These are phyloP conservation scores for Cydia amplana DNA, from an alignment of 1,140 invertebrate species.

Conservation along the genomic window DNA sequence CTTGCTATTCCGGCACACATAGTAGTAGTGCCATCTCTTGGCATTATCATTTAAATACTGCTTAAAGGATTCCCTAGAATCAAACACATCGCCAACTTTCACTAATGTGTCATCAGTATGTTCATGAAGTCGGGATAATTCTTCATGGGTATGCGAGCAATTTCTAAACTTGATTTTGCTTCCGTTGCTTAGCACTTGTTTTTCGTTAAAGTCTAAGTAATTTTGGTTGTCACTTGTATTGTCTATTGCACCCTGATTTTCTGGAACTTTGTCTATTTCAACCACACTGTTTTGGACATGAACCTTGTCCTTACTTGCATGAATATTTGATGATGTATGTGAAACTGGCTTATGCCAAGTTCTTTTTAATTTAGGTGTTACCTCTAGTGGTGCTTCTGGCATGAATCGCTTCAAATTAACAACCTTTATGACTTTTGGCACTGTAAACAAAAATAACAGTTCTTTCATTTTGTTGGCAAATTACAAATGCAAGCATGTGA, in stretches of 20 bases:
- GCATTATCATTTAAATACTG: slow-evolving; percentile 46
- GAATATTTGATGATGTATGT: background rate
- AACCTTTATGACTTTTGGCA: background rate
- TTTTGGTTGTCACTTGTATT: background rate
- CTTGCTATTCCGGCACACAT: slow-evolving; percentile 31
- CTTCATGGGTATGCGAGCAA: background rate
- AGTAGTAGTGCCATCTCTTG: slow-evolving; percentile 46
- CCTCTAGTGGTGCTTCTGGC: background rate
- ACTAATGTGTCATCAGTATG: slow-evolving; percentile 40
- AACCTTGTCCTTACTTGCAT: background rate
- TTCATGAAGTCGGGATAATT: background rate
- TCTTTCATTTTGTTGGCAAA: background rate
- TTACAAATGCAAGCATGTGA: background rate
- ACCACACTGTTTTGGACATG: background rate
- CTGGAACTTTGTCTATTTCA: background rate
- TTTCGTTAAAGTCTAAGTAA: background rate
- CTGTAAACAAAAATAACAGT: background rate
- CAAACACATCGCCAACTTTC: slow-evolving; percentile 46
- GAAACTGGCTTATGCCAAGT: background rate
- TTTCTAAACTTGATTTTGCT: slow-evolving; percentile 9
- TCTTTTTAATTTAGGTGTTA: background rate
- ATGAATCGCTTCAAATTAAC: slow-evolving; percentile 4
- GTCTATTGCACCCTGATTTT: background rate
- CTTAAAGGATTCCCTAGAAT: slow-evolving; percentile 39
- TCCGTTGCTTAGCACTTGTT: background rate